A percentile compares a stretch with the other conserved stretches of the same genome.
phyloP scores from a whole-genome alignment of 2,797 vertebrate genomes.

The Kryptolebias ocellatus region DNA sequence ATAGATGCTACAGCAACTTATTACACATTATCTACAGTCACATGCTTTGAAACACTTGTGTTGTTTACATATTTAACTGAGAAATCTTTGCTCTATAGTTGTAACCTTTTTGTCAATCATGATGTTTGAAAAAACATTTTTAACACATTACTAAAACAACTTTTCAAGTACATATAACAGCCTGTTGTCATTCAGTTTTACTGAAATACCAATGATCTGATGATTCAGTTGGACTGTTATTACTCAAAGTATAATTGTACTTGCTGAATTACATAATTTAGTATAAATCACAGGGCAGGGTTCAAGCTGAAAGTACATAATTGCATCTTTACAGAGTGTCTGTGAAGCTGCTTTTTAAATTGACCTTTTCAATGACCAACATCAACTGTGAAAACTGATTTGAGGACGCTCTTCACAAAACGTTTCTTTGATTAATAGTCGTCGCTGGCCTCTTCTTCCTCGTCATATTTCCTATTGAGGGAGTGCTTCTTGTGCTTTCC shows the following conservation, averaged over 20 bases:
- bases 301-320: background rate
- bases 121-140: constrained; percentile 15
- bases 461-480: constrained; percentile 72
- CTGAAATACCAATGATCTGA: background rate
- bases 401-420: background rate
- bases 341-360: background rate
- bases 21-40: constrained; percentile 35
- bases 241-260: background rate
- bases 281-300: background rate
- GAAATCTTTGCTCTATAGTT: constrained; percentile 7
- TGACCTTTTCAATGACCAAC: background rate
- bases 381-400: background rate
- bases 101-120: constrained; percentile 3
- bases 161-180: background rate
- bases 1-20: constrained; percentile 28
- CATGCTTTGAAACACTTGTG: constrained; percentile 33
- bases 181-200: background rate
- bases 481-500: constrained; percentile 75
- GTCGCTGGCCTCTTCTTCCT: constrained; percentile 75
- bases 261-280: background rate
- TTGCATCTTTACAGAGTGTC: background rate
- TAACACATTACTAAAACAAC: background rate
- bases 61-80: constrained; percentile 23
- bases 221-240: background rate
- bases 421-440: constrained; percentile 58